A percentile compares a stretch with the other conserved stretches of the same genome.
Evolutionary conservation across 2,797 vertebrate genomes (phyloP).

Genomic region (Sebastiscus tertius): DNA sequence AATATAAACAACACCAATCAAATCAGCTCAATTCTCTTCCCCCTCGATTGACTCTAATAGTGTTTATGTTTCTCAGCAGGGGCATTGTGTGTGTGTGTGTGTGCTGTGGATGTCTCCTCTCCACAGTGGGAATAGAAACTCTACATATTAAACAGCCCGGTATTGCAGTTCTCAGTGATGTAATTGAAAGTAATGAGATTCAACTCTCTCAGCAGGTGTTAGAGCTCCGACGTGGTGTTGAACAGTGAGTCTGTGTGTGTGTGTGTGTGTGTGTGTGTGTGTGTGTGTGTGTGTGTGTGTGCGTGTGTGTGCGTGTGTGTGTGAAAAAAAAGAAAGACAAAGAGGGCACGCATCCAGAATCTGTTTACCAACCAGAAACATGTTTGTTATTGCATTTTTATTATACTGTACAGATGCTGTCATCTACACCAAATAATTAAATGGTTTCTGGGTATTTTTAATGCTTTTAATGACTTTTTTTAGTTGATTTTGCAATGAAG

Average conservation of each 20-base stretch:
- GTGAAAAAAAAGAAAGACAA: background rate
- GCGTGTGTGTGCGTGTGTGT: background rate
- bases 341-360: slow-evolving; percentile 8
- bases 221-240: slow-evolving; percentile 9
- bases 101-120: slow-evolving; percentile 13
- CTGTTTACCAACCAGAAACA: slow-evolving; percentile 9
- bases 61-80: slow-evolving; percentile 69
- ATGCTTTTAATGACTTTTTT: background rate
- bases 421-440: background rate
- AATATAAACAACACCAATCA: slow-evolving; percentile 72
- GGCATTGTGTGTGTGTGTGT: background rate
- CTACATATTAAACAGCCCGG: slow-evolving; percentile 71
- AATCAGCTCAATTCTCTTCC: slow-evolving; percentile 61
- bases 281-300: background rate
- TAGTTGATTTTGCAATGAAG: background rate
- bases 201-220: slow-evolving; percentile 69
- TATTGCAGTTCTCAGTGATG: slow-evolving; percentile 63
- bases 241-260: background rate
- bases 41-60: slow-evolving; percentile 64
- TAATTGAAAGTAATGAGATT: slow-evolving; percentile 82
- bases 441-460: background rate
- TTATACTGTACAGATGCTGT: background rate
- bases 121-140: slow-evolving; percentile 41
- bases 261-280: slow-evolving; percentile 7
- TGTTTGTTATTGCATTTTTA: background rate